A percentile compares a stretch with the other conserved stretches of the same genome.
phyloP scores from a whole-genome alignment of 2,797 vertebrate genomes.

The Chiroxiphia lanceolata region DNA sequence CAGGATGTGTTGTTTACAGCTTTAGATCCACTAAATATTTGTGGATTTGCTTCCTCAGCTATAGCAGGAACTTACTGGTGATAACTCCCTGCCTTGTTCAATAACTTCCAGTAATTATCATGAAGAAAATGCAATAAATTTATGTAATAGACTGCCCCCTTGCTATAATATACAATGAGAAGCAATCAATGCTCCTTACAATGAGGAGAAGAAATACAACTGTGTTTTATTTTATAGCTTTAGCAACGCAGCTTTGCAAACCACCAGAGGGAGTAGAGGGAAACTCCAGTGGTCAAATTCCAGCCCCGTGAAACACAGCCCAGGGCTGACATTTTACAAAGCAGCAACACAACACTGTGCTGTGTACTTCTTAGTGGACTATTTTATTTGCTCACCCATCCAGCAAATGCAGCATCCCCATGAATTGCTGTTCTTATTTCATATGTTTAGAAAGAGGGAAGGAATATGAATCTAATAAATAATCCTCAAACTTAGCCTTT shows the following conservation, averaged over 20 bases:
- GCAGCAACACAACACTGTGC: neutral
- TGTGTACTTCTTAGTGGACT: neutral
- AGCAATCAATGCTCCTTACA: conserved; percentile 79
- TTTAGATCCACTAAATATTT: conserved; percentile 74
- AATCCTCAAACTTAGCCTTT: conserved; percentile 56
- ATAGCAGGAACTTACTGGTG: conserved; percentile 70
- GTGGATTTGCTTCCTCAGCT: conserved; percentile 79
- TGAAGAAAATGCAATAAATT: conserved; percentile 81
- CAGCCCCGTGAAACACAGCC: conserved; percentile 45
- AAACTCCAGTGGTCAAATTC: conserved; percentile 69
- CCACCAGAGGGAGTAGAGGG: conserved; percentile 77
- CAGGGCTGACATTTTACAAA: conserved; percentile 55
- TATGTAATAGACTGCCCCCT: conserved; percentile 78
- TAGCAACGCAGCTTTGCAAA: conserved; percentile 65
- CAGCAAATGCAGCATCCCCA: neutral
- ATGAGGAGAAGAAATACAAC: conserved; percentile 79
- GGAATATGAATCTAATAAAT: conserved; percentile 23
- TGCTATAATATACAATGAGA: conserved; percentile 81
- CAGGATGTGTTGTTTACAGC: conserved; percentile 76
- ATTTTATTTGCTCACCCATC: conserved; percentile 55
- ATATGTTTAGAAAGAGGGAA: conserved; percentile 6
- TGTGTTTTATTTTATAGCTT: conserved; percentile 72
- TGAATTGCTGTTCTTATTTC: conserved; percentile 26
- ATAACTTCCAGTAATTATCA: conserved; percentile 85
- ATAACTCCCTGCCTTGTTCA: conserved; percentile 80